Evolutionary conservation across 2,797 vertebrate species (phyloP).

Genomic region (Neosilurus hyrtlii): DNA sequence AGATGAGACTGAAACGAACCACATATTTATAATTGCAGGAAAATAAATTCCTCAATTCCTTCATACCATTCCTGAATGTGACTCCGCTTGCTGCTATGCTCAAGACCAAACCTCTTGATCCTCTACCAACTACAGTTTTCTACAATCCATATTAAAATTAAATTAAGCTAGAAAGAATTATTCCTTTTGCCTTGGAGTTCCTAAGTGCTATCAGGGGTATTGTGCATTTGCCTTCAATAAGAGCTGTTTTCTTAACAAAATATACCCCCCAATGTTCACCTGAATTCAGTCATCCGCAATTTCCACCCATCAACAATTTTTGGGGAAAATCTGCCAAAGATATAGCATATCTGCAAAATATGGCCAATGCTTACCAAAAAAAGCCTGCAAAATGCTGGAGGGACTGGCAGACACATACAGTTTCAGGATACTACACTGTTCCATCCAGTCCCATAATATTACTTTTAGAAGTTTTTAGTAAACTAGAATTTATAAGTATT

Average conservation of each 20-base stretch:
- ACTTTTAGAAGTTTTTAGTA: neutral
- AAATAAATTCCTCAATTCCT: neutral
- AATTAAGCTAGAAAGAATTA: too few species aligned
- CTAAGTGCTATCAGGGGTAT: neutral
- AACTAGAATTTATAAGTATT: neutral
- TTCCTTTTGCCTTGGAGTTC: too few species aligned
- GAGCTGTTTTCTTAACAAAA: too few species aligned
- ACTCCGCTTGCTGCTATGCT: neutral
- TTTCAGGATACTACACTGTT: neutral
- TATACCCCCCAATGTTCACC: too few species aligned
- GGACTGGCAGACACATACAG: neutral
- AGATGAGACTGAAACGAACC: neutral
- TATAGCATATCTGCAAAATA: too few species aligned
- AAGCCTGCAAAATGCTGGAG: too few species aligned
- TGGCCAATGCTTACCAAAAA: too few species aligned
- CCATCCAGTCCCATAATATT: neutral
- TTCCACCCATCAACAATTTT: too few species aligned
- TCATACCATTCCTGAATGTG: constrained; percentile 1
- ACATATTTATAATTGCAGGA: neutral
- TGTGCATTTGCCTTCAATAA: neutral
- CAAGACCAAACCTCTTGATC: neutral
- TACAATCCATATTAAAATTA: neutral
- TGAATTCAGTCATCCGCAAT: too few species aligned
- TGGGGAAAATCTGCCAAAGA: too few species aligned
- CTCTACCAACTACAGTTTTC: neutral